These are phyloP conservation scores for Polietes domitor DNA, from an alignment of 2,888 invertebrate species.

Conservation along the genomic window DNA sequence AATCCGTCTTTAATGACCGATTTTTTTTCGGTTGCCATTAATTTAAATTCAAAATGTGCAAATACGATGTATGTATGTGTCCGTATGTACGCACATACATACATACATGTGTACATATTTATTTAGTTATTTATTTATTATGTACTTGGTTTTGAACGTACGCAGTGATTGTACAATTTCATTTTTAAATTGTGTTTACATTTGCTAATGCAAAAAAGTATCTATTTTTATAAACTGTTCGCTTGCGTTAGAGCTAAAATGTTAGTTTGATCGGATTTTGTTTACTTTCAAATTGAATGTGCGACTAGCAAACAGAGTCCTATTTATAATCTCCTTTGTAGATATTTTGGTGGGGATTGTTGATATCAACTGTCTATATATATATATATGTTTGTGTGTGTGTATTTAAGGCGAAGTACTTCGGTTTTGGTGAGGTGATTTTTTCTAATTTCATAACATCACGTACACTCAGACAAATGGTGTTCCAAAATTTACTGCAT, in stretches of 20 bases:
- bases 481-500: too few species aligned
- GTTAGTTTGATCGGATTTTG: background rate
- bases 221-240: slow-evolving; percentile 13
- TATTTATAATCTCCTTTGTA: background rate
- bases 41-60: background rate
- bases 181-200: slow-evolving; percentile 12
- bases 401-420: too few species aligned
- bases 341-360: too few species aligned
- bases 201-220: background rate
- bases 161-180: slow-evolving; percentile 3
- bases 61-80: background rate
- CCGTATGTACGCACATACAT: background rate
- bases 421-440: too few species aligned
- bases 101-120: background rate
- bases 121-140: too few species aligned
- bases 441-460: too few species aligned
- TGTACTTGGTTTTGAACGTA: background rate
- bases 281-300: slow-evolving; percentile 13
- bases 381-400: too few species aligned
- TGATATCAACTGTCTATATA: too few species aligned
- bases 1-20: background rate
- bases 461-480: too few species aligned
- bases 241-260: background rate
- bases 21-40: background rate
- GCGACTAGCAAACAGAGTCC: background rate